These are phyloP conservation scores for Chaetophractus vellerosus DNA, from an alignment of 2,797 vertebrate genomes.

Conservation along the genomic window DNA sequence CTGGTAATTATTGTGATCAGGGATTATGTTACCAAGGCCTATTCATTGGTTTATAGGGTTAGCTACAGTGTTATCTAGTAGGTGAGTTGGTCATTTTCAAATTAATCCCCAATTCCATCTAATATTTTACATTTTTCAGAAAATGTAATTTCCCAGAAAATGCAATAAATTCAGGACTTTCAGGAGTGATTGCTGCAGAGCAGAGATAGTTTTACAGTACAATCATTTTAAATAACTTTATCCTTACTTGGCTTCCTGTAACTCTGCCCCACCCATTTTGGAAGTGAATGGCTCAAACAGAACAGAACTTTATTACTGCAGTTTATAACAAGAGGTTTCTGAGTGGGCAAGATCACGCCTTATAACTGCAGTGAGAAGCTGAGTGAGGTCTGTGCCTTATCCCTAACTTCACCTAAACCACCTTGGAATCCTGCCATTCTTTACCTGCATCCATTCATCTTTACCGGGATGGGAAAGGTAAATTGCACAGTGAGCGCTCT, in stretches of 20 bases:
- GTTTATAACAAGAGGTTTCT: background rate
- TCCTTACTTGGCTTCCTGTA: background rate
- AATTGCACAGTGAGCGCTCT: background rate
- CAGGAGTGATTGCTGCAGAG: background rate
- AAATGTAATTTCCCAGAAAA: slow-evolving; percentile 24
- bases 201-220: background rate
- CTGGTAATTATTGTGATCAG: background rate
- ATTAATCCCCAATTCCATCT: background rate
- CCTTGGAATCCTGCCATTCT: background rate
- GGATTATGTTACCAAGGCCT: background rate
- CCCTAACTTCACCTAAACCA: background rate
- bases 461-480: background rate
- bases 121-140: slow-evolving; percentile 32
- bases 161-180: background rate
- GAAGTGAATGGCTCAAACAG: background rate
- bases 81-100: background rate
- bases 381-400: background rate
- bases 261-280: background rate
- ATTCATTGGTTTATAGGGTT: background rate
- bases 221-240: slow-evolving; percentile 5
- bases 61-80: background rate
- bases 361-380: background rate
- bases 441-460: background rate
- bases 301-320: background rate
- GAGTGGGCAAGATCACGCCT: background rate